A percentile compares a stretch with the other conserved stretches of the same genome.
Conservation (phyloP, 2,888 invertebrate genomes). For the Hypomecis punctinalis region DNA sequence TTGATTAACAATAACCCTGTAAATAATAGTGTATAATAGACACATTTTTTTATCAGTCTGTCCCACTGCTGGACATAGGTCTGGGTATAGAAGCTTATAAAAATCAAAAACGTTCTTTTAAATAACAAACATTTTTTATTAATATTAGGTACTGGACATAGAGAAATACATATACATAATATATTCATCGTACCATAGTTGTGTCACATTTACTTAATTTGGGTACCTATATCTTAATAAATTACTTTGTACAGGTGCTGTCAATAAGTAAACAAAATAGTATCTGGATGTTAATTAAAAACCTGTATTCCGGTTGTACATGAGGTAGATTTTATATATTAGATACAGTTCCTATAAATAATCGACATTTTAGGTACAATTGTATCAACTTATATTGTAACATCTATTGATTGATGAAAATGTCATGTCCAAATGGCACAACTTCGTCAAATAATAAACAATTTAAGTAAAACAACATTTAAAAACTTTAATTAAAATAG, state of each 20-base stretch:
- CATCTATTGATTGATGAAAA: neutral
- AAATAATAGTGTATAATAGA: no score
- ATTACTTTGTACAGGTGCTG: conserved; percentile 76
- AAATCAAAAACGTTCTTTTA: conserved; percentile 48
- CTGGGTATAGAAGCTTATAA: no score
- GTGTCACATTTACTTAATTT: conserved; percentile 67
- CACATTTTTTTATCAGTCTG: no score
- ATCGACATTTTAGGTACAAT: conserved; percentile 8
- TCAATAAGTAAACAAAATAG: conserved; percentile 49
- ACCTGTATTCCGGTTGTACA: conserved; percentile 63
- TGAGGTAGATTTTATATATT: conserved; percentile 69
- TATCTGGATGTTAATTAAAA: conserved; percentile 50
- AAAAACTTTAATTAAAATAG: conserved; percentile 70
- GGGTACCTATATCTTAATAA: conserved; percentile 61
- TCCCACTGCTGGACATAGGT: no score
- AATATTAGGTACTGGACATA: conserved; percentile 83
- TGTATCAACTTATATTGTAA: conserved; percentile 3
- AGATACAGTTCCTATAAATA: conserved; percentile 1
- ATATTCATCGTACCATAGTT: conserved; percentile 73
- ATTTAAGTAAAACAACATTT: conserved; percentile 64
- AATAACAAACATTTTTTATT: conserved; percentile 84
- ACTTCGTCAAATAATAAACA: conserved; percentile 63
- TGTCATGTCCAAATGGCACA: conserved; percentile 55
- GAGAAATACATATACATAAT: conserved; percentile 80
- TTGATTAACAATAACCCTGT: no score